Percentiles rank a stretch among this genome's conserved stretches.
phyloP scores from a whole-genome alignment of 1,140 invertebrate genomes.

The Pseudomyrmex flavicornis region DNA sequence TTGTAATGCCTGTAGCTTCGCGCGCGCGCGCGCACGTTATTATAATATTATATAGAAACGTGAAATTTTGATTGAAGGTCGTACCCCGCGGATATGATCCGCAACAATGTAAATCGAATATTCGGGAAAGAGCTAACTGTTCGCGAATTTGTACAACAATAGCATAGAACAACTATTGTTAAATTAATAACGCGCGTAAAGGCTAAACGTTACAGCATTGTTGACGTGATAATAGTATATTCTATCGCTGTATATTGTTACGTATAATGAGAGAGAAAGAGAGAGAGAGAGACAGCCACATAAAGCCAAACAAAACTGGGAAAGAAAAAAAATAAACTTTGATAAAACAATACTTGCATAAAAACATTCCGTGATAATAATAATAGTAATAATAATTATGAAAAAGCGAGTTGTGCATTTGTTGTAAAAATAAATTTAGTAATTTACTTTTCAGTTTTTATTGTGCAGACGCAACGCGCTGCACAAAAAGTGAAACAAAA shows the following conservation, averaged over 20 bases:
- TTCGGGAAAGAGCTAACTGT: background rate
- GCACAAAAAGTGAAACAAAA: too few relatives aligned
- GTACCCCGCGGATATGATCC: background rate
- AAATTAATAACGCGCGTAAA: background rate
- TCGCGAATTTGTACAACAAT: background rate
- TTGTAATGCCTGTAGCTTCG: too few relatives aligned
- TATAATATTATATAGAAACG: too few relatives aligned
- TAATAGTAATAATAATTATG: too few relatives aligned
- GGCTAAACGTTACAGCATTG: background rate
- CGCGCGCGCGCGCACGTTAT: too few relatives aligned
- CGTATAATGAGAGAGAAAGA: too few relatives aligned
- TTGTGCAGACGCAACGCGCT: too few relatives aligned
- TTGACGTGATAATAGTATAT: slow-evolving; percentile 4
- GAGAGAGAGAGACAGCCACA: too few relatives aligned
- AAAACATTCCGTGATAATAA: background rate
- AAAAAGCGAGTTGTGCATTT: too few relatives aligned
- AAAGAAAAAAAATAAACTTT: background rate
- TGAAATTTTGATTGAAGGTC: background rate
- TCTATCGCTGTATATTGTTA: too few relatives aligned
- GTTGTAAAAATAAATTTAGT: too few relatives aligned
- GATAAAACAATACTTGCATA: background rate
- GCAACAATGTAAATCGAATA: background rate
- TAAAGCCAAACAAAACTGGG: too few relatives aligned
- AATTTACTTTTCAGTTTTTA: background rate
- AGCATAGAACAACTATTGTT: background rate